Evolutionary conservation across 2,888 invertebrate species (phyloP).

Genomic region (Zygogramma bicolorata): DNA sequence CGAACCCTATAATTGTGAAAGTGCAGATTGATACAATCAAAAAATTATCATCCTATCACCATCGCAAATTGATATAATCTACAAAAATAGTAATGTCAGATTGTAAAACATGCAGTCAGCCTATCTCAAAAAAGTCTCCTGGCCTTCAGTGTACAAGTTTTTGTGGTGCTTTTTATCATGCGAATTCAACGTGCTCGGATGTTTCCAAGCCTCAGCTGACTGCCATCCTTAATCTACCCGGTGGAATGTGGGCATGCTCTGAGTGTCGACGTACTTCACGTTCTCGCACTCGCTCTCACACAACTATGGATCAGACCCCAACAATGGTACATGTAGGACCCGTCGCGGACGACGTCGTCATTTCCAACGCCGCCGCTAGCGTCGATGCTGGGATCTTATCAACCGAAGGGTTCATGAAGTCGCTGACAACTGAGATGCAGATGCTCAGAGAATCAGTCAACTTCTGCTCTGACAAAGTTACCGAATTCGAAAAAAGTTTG

Average conservation of each 20-base stretch:
- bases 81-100: background rate
- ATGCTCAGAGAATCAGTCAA: too few species aligned
- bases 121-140: background rate
- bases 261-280: background rate
- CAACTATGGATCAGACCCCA: background rate
- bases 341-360: background rate
- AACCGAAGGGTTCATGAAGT: too few species aligned
- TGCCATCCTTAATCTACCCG: background rate
- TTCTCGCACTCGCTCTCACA: background rate
- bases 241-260: background rate
- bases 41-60: too few species aligned
- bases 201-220: background rate
- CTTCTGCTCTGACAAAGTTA: background rate
- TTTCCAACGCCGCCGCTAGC: background rate
- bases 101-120: background rate
- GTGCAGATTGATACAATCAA: too few species aligned
- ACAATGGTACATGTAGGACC: background rate
- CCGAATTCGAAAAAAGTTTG: background rate
- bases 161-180: conserved; percentile 10
- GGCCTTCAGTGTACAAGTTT: conserved; percentile 3
- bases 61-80: too few species aligned
- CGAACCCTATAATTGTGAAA: too few species aligned
- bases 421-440: too few species aligned
- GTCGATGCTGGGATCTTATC: too few species aligned
- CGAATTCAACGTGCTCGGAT: background rate